These are phyloP conservation scores for Enteromius viviparus DNA, from an alignment of 2,797 vertebrate species.

Conservation along the genomic window DNA sequence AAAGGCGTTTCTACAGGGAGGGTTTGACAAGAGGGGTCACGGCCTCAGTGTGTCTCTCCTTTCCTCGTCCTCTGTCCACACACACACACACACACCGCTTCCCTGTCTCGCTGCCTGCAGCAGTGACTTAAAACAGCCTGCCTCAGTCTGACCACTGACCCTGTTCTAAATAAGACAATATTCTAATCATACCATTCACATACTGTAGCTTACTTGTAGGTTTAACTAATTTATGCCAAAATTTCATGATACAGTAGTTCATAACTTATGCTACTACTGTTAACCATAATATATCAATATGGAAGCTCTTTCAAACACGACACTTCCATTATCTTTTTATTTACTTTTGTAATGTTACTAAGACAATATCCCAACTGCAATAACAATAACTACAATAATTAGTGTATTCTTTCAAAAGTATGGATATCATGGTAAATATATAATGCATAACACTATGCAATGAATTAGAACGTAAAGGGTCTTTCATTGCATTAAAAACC, in stretches of 20 bases:
- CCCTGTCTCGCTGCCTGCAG: not conserved
- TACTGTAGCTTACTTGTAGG: not conserved
- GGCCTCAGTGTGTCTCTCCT: constrained; percentile 15
- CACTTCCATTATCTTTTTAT: not conserved
- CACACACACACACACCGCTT: not conserved
- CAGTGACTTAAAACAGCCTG: not conserved
- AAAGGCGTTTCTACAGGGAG: constrained; percentile 23
- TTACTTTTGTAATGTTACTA: not conserved
- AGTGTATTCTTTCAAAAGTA: not conserved
- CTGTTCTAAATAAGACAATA: not conserved
- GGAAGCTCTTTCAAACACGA: not conserved
- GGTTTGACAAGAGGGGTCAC: constrained; percentile 29
- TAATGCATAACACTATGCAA: not conserved
- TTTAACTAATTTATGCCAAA: not conserved
- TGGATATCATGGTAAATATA: not conserved
- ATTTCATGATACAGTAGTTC: not conserved
- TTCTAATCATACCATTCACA: not conserved
- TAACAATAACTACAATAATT: not conserved
- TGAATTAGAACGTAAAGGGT: not conserved
- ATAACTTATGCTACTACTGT: not conserved
- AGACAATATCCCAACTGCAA: not conserved
- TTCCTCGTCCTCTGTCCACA: not conserved
- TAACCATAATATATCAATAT: not conserved
- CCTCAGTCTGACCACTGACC: not conserved
- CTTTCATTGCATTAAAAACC: not conserved